A percentile compares a stretch with the other conserved stretches of the same genome.
Evolutionary conservation across 2,113 vertebrate genomes (phyloP).

Genomic region (Lathamus discolor): DNA sequence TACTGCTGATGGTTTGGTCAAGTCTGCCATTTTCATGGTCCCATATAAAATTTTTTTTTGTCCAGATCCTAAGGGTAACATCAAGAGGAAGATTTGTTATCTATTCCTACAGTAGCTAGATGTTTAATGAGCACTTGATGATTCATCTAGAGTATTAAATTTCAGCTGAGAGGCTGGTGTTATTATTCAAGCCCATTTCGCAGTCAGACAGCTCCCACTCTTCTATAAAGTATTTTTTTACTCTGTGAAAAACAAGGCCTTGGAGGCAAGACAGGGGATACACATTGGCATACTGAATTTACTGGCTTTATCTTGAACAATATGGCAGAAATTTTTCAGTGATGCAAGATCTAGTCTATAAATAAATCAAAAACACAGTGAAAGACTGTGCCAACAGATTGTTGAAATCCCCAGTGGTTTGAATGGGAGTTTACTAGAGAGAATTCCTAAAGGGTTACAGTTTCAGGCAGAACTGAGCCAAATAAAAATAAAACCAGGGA

Average conservation of each 20-base stretch:
- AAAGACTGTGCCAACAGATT: conserved; percentile 41
- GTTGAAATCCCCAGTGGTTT: conserved; percentile 34
- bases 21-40: background rate
- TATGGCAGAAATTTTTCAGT: conserved; percentile 49
- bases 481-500: background rate
- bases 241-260: conserved; percentile 47
- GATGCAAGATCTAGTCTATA: conserved; percentile 35
- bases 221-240: conserved; percentile 26
- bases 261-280: conserved; percentile 29
- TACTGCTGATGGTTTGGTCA: background rate
- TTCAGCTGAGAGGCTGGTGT: conserved; percentile 9
- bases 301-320: conserved; percentile 37
- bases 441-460: conserved; percentile 36
- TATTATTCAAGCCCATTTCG: background rate
- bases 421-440: conserved; percentile 31
- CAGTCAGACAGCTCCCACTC: conserved; percentile 36
- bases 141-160: background rate
- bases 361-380: background rate
- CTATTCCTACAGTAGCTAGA: background rate
- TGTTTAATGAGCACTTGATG: background rate
- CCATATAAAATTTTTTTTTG: background rate
- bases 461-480: background rate
- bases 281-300: conserved; percentile 28
- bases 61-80: background rate
- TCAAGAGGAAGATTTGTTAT: conserved; percentile 27